Conservation (phyloP, 2,888 invertebrate genomes). For the Autographa pulchrina region DNA sequence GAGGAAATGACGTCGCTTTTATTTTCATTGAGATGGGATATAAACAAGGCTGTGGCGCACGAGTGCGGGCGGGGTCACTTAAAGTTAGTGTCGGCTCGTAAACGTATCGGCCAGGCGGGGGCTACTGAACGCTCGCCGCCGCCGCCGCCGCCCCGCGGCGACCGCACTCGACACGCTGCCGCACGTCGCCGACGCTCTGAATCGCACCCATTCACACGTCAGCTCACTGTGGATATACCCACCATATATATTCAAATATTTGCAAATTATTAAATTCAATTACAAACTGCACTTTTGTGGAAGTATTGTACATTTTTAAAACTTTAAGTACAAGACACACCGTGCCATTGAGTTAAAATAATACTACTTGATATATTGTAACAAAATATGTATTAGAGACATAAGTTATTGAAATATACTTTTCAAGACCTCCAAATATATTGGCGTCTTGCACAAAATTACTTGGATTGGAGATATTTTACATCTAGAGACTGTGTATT, state of each 20-base stretch:
- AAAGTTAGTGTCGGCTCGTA: constrained; percentile 87
- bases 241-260: constrained; percentile 20
- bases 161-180: constrained; percentile 88
- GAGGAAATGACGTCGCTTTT: constrained; percentile 74
- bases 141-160: constrained; percentile 83
- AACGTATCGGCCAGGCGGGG: constrained; percentile 84
- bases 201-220: constrained; percentile 87
- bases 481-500: no score
- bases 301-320: no score
- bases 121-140: constrained; percentile 72
- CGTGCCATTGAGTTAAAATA: no score
- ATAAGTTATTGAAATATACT: no score
- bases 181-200: constrained; percentile 87
- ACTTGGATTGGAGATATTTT: no score
- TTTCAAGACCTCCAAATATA: no score
- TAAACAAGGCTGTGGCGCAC: constrained; percentile 83
- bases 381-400: no score
- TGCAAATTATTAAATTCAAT: not conserved
- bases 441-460: no score
- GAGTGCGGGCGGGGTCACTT: constrained; percentile 85
- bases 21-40: constrained; percentile 84
- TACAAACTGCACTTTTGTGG: not conserved
- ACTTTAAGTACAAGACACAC: no score
- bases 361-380: no score
- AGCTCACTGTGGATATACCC: constrained; percentile 71